Conservation (phyloP, 1,140 invertebrate genomes). For the Drosophila lacertosa region DNA sequence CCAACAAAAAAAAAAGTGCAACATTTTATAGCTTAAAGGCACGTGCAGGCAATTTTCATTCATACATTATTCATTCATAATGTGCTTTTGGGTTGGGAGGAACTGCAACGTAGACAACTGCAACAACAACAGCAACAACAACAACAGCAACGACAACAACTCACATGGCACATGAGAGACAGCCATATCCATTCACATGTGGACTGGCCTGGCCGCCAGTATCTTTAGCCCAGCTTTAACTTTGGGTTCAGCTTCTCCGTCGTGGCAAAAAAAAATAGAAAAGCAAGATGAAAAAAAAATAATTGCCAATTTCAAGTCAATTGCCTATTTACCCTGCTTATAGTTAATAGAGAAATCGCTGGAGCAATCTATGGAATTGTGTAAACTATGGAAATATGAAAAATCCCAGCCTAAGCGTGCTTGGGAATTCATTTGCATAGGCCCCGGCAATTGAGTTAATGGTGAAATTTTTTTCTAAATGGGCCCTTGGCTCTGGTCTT, state of each 20-base stretch:
- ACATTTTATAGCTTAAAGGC: slow-evolving; percentile 79
- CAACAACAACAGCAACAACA: slow-evolving; percentile 15
- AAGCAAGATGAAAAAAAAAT: slow-evolving; percentile 51
- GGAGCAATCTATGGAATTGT: slow-evolving; percentile 40
- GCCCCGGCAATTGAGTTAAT: slow-evolving; percentile 69
- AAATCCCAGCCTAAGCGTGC: neutral
- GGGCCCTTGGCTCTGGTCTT: slow-evolving; percentile 23
- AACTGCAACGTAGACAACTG: slow-evolving; percentile 30
- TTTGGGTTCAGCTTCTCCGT: slow-evolving; percentile 36
- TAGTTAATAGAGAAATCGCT: slow-evolving; percentile 79
- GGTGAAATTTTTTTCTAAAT: slow-evolving; percentile 64
- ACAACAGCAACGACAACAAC: slow-evolving; percentile 7
- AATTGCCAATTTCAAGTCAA: slow-evolving; percentile 82
- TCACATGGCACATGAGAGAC: slow-evolving; percentile 34
- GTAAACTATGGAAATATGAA: slow-evolving; percentile 43
- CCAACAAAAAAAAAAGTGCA: slow-evolving; percentile 57
- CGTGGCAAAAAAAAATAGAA: slow-evolving; percentile 30
- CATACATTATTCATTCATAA: slow-evolving; percentile 84
- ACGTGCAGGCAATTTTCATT: slow-evolving; percentile 83
- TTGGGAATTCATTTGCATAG: slow-evolving; percentile 67
- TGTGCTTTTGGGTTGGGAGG: slow-evolving; percentile 57
- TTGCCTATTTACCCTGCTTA: slow-evolving; percentile 81
- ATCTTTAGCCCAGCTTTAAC: slow-evolving; percentile 43
- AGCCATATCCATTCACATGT: slow-evolving; percentile 69
- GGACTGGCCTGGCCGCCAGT: slow-evolving; percentile 47